Conservation (phyloP, 2,888 invertebrate species). For the Drosophila emarginata region DNA sequence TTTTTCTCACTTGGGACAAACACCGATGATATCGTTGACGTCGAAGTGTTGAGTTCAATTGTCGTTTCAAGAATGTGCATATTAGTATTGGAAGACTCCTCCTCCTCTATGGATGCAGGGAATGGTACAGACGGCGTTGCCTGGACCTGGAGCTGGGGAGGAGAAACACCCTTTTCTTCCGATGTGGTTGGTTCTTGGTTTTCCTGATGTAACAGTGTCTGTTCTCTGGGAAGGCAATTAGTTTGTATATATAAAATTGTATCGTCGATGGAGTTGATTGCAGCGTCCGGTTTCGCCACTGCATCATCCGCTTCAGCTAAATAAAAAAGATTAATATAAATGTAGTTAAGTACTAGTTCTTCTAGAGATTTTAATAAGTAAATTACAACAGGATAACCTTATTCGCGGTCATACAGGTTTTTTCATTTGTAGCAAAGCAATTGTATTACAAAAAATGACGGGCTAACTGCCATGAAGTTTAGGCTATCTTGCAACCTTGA, state of each 20-base stretch:
- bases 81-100: not conserved
- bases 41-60: not conserved
- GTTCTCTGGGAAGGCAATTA: slow-evolving; percentile 25
- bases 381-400: not conserved
- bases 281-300: slow-evolving; percentile 27
- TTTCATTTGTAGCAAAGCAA: no score
- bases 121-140: not conserved
- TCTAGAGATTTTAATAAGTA: not conserved
- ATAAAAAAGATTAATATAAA: not conserved
- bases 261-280: slow-evolving; percentile 32
- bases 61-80: not conserved
- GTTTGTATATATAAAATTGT: slow-evolving; percentile 27
- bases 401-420: not conserved
- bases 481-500: no score
- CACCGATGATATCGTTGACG: not conserved
- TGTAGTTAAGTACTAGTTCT: not conserved
- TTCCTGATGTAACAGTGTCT: slow-evolving; percentile 27
- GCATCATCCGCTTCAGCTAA: slow-evolving; percentile 53
- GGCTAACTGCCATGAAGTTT: no score
- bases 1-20: not conserved
- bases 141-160: not conserved
- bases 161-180: slow-evolving; percentile 11
- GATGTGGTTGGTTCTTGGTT: slow-evolving; percentile 21
- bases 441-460: no score
- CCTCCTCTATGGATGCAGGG: not conserved